A percentile compares a stretch with the other conserved stretches of the same genome.
phyloP scores from a whole-genome alignment of 2,797 vertebrate species.

The Heterohyrax brucei region DNA sequence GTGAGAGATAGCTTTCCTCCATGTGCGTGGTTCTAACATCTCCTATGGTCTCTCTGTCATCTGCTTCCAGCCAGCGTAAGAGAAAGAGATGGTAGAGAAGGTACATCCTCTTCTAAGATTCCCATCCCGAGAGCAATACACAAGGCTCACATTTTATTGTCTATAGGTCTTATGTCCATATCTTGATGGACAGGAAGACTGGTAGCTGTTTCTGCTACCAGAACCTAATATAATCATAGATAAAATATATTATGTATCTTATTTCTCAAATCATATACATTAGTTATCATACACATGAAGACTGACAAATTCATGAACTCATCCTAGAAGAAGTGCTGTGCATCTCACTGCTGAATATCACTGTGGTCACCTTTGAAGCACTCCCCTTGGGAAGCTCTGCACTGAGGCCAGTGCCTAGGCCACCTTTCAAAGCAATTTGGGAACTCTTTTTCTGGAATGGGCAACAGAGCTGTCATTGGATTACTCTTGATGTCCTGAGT shows the following conservation, averaged over 20 bases:
- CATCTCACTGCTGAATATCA: too few relatives aligned
- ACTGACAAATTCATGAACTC: too few relatives aligned
- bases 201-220: not conserved
- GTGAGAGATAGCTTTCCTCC: not conserved
- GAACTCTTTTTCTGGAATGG: too few relatives aligned
- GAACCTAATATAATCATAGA: not conserved
- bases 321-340: too few relatives aligned
- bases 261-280: not conserved
- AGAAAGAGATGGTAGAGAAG: not conserved
- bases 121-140: not conserved
- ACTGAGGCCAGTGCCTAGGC: too few relatives aligned
- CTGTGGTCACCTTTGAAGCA: too few relatives aligned
- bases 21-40: not conserved
- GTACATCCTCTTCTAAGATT: not conserved
- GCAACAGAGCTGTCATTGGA: too few relatives aligned
- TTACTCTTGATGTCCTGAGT: too few relatives aligned
- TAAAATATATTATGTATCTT: not conserved
- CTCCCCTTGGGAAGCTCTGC: too few relatives aligned
- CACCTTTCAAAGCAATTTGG: too few relatives aligned
- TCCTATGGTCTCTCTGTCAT: not conserved
- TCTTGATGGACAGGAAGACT: not conserved
- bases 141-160: not conserved
- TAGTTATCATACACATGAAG: not conserved
- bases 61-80: not conserved
- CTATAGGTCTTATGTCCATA: not conserved